A percentile compares a stretch with the other conserved stretches of the same genome.
phyloP scores from a whole-genome alignment of 2,797 vertebrate genomes.

The Diplodus sargus region DNA sequence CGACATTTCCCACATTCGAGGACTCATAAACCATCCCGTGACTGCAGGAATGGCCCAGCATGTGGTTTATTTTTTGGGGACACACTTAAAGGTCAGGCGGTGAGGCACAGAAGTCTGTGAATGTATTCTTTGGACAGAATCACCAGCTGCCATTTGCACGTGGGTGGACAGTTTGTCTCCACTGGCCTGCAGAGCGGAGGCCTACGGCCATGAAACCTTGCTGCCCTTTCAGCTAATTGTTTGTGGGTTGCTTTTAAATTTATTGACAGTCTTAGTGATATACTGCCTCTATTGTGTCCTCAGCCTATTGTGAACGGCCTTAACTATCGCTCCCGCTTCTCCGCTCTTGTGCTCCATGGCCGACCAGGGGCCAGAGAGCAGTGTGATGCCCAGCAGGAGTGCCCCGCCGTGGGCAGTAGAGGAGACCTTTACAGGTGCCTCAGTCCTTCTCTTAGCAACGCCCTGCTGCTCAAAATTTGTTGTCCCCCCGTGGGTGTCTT shows the following conservation, averaged over 20 bases:
- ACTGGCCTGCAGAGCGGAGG: slow-evolving; percentile 68
- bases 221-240: slow-evolving; percentile 88
- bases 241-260: slow-evolving; percentile 86
- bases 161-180: slow-evolving; percentile 87
- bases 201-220: slow-evolving; percentile 76
- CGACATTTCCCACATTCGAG: slow-evolving; percentile 70
- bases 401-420: slow-evolving; percentile 81
- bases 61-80: slow-evolving; percentile 77
- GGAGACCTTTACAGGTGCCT: slow-evolving; percentile 85
- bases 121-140: slow-evolving; percentile 74
- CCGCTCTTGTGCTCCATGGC: slow-evolving; percentile 67
- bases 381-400: slow-evolving; percentile 81
- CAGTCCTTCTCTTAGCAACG: slow-evolving; percentile 82
- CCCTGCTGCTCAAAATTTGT: slow-evolving; percentile 96
- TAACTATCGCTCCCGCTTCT: slow-evolving; percentile 82
- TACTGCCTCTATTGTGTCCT: slow-evolving; percentile 85
- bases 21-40: slow-evolving; percentile 74
- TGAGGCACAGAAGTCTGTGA: slow-evolving; percentile 70
- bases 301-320: slow-evolving; percentile 79
- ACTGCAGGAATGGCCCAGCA: slow-evolving; percentile 73
- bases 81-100: slow-evolving; percentile 78
- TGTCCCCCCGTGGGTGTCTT: slow-evolving; percentile 85
- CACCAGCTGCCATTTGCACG: slow-evolving; percentile 84
- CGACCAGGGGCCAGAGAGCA: slow-evolving; percentile 76
- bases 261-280: slow-evolving; percentile 88